These are phyloP conservation scores for Archilochus colubris DNA, from an alignment of 2,113 vertebrate genomes.

Conservation along the genomic window DNA sequence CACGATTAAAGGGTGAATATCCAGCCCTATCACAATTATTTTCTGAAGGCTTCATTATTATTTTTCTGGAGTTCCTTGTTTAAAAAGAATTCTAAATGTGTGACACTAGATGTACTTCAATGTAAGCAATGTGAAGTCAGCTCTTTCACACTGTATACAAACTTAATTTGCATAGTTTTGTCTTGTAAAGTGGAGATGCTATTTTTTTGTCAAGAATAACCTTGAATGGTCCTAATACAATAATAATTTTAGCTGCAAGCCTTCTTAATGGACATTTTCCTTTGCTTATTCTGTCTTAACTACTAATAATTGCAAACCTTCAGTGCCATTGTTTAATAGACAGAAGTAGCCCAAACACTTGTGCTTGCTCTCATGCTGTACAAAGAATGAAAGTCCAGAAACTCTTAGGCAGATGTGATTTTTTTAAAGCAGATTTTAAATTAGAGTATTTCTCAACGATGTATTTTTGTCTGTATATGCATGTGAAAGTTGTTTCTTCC, in stretches of 20 bases:
- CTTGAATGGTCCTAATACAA: neutral
- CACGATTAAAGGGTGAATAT: neutral
- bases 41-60: neutral
- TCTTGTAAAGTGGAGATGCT: neutral
- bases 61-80: neutral
- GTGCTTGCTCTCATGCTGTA: slow-evolving; percentile 6
- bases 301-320: neutral
- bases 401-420: neutral
- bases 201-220: neutral
- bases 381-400: neutral
- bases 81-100: neutral
- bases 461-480: neutral
- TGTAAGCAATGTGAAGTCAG: neutral
- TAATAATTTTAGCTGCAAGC: neutral
- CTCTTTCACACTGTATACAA: neutral
- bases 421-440: neutral
- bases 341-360: neutral
- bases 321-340: neutral
- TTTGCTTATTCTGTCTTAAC: neutral
- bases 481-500: neutral
- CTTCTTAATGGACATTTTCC: neutral
- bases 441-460: neutral
- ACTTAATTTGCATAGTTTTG: neutral
- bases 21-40: neutral
- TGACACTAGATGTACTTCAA: neutral